Base-by-base conservation (phyloP, 2,888 invertebrate genomes). In the Protonemura montana region DNA sequence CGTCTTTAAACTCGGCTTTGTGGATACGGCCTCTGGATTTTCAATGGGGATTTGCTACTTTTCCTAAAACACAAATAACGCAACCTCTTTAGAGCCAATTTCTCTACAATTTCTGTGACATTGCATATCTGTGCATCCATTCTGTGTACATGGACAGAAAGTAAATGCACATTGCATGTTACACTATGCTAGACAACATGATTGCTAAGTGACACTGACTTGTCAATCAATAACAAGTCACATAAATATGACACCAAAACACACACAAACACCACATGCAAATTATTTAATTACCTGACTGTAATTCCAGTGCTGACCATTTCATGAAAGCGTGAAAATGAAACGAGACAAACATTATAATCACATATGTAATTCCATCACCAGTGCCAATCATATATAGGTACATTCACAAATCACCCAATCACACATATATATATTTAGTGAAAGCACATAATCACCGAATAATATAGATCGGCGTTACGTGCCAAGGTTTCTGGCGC, bases 281-380 rank as follows among this genome's bases (percentile, higher is more conserved):
- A 59, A 10, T 59, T 7, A 1, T 21, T 59, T 21, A 59, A 59
- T 84, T 84, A 96, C 95, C 95, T 96, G 95, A 90, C 95, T 93
- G 92, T 95, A 95, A 92, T 95, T 95, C 95, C 95, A 96, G 92
- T 96, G 95, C 95, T 96, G 93, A 91, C 59, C 86, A 13, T 10
- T 76, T 28, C 28, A 35, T 59, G 78, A 91, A 92, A 92, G 91
- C 92, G 91, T 92, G 91, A 91, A 91, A 91, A 91, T 91, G 90
- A 89, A 90, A 89, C 89, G 90, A 89, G 90, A 89, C 59, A 76
- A 26, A 84, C 76, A 83, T 84, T 27, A n/a, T 28, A 81, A 30
- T 81, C 59, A 59, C 59, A 59, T 7, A 41, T 59, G 21, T 59
- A 59, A 21, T 21, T 10, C 59, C 13, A 21, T 2, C 59, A 59